Evolutionary conservation across 2,888 invertebrate genomes (phyloP), one percentile per base, ranked within the genome.

Genomic region (Chouioia cunea): DNA sequence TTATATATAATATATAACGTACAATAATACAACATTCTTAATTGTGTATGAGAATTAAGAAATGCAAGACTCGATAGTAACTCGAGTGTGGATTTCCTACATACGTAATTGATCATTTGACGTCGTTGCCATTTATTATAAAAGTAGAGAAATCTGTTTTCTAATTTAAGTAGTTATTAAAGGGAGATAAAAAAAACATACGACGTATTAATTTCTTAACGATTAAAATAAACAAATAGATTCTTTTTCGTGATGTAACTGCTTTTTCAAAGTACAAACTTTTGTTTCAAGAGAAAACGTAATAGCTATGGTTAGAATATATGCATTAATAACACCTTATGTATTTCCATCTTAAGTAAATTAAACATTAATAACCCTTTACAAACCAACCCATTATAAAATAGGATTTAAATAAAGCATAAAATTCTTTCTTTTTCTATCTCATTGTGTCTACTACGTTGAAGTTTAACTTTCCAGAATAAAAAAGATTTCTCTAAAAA

Each of bases 21-120:
- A 77, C 79, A 79, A 79, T 79, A 80, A 79, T 79, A 79, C 76
- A 79, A 78, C 78, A 79, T 78, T 79, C 75, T 78, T 70, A 70
- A 71, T 73, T 23, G 36, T 62, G 47, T 72, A 72, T 72, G 72
- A 74, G 72, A 71, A 71, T 71, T 71, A 70, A 71, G 71, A 74
- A 74, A 74, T 74, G 72, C 74, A 74, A 73, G 70, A 60, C 70
- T 70, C 72, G 70, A 65, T 66, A 64, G 63, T 54, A 69, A 69
- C 53, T 71, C 64, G 74, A 72, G 71, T 66, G 57, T 64, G 71
- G 53, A 71, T 74, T 71, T 72, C 66, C 62, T 70, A 57, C 18
- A 56, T 59, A 69, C 43, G 58, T 74, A 77, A 75, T 77, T 76
- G 74, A 76, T 77, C 75, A 73, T 75, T 76, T 76, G 74, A 76